Evolutionary conservation across 1,140 invertebrate species (phyloP), one percentile per base, ranked within the genome.

Genomic region (Myzus persicae): DNA sequence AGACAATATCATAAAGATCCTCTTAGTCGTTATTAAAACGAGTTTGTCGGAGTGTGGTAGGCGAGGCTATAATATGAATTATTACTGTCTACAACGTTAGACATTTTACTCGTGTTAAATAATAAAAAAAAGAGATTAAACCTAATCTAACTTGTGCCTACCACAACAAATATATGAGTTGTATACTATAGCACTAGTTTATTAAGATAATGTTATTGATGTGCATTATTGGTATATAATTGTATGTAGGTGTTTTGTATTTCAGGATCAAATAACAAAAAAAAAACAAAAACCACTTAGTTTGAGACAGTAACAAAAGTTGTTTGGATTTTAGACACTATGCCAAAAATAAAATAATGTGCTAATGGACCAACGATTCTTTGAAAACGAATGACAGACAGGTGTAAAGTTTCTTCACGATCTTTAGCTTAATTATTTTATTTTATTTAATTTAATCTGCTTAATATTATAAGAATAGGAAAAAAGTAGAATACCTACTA

Each of bases 281-380:
- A 59, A 42, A 51, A 54, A 38, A 20, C 9, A 40, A 89, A 89
- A 89, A 40, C 48, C 46, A 89, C n/a, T 38, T 51, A 51, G 46
- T 51, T 51, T 38, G n/a, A 46, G n/a, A 46, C n/a, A 44, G 42
- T n/a, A 46, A 85, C 24, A 40, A 85, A 18, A 85, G 42, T 87
- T 46, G 44, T 87, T 44, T 82, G 7, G 9, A 84, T 42, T 82
- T 40, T 54, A 54, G 22, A 54, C 31, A 54, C 22, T 54, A 11
- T 89, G 88, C 88, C 88, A 89, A 89, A 54, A 89, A 36, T 51
- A 89, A 88, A 88, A 44, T 84, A 88, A 54, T 54, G 36, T 51
- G 88, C 40, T 89, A 40, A 89, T 89, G 88, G 46, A 51, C 20
- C 20, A n/a, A 31, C 31, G 84, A 6, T n/a, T 84, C 6, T 2